A percentile compares a stretch with the other conserved stretches of the same genome.
Conservation (phyloP, 2,888 invertebrate species). For the Heliconius ismenius region DNA sequence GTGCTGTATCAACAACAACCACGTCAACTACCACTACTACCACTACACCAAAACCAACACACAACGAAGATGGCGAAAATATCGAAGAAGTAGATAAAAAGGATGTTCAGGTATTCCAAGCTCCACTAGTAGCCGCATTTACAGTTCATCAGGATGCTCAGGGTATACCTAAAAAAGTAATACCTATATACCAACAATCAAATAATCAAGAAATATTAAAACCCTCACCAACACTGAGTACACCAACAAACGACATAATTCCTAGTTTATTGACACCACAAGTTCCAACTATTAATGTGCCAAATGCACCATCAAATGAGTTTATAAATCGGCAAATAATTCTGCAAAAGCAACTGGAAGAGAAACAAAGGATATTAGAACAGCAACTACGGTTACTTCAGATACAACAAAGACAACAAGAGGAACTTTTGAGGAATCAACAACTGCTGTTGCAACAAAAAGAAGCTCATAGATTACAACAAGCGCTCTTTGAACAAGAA, state of each 20-base stretch:
- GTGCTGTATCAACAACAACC: conserved; percentile 48
- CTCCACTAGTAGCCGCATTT: conserved; percentile 91
- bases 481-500: conserved; percentile 56
- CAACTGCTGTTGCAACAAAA: conserved; percentile 81
- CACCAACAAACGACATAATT: conserved; percentile 33
- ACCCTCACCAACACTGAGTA: conserved; percentile 50
- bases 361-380: conserved; percentile 86
- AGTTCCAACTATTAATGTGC: conserved; percentile 33
- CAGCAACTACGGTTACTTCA: conserved; percentile 86
- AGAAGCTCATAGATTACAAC: conserved; percentile 68
- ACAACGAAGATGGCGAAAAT: conserved; percentile 85
- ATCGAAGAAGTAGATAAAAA: conserved; percentile 85
- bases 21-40: conserved; percentile 81
- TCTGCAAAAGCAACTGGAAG: conserved; percentile 80
- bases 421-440: conserved; percentile 85
- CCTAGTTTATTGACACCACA: conserved; percentile 48
- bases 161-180: conserved; percentile 89
- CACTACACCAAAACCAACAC: conserved; percentile 85
- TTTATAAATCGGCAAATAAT: conserved; percentile 67
- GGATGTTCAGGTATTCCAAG: conserved; percentile 90
- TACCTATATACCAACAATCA: conserved; percentile 85
- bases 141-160: conserved; percentile 91
- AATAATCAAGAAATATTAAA: conserved; percentile 54
- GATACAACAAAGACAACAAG: conserved; percentile 86
- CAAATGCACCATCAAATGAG: conserved; percentile 51